Evolutionary conservation across 2,888 invertebrate genomes (phyloP).

Genomic region (Latrodectus elegans): DNA sequence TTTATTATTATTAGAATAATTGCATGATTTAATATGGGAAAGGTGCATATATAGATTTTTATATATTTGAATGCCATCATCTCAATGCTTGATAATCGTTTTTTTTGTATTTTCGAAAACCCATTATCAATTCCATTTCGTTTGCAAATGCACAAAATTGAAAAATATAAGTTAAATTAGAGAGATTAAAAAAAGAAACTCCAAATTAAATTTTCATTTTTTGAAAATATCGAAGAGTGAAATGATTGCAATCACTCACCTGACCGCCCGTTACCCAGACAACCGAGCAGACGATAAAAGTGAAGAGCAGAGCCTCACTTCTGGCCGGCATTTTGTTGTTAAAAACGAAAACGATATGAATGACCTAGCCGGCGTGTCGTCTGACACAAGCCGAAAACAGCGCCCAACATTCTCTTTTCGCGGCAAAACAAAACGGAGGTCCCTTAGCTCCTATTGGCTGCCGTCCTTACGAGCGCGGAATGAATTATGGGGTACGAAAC

Average conservation of each 20-base stretch:
- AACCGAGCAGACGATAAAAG: slow-evolving; percentile 4
- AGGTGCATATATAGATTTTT: too few relatives aligned
- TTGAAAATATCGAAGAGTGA: background rate
- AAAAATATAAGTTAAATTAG: too few relatives aligned
- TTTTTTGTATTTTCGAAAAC: too few relatives aligned
- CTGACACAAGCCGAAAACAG: background rate
- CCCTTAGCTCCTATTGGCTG: slow-evolving; percentile 1
- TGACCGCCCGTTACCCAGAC: slow-evolving; percentile 3
- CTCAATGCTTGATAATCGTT: too few relatives aligned
- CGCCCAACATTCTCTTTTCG: slow-evolving; percentile 5
- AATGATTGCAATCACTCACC: background rate
- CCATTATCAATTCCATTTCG: too few relatives aligned
- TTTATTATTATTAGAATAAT: too few relatives aligned
- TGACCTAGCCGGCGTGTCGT: slow-evolving; percentile 10
- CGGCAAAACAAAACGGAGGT: background rate
- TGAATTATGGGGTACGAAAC: slow-evolving; percentile 5
- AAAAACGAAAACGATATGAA: slow-evolving; percentile 8
- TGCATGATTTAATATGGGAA: too few relatives aligned
- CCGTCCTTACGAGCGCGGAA: background rate
- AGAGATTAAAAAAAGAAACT: too few relatives aligned
- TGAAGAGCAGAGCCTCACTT: background rate
- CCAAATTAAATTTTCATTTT: background rate
- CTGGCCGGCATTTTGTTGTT: slow-evolving; percentile 30
- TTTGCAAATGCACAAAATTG: too few relatives aligned
- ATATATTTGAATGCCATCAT: too few relatives aligned